phyloP scores from a whole-genome alignment of 2,888 invertebrate species.

The Microctonus brassicae region DNA sequence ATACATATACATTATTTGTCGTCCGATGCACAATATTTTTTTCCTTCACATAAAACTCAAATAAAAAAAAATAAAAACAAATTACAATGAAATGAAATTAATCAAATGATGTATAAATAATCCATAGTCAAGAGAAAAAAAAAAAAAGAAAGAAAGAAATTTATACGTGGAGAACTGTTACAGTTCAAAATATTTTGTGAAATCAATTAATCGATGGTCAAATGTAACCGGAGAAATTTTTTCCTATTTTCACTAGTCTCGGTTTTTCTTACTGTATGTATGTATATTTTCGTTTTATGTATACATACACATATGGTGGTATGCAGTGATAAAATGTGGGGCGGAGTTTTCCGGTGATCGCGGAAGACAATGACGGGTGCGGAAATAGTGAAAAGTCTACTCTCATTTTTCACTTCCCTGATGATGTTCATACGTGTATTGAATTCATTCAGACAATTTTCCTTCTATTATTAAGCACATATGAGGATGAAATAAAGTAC shows the following conservation, averaged over 20 bases:
- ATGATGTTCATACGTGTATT: too few species aligned
- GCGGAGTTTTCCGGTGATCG: constrained; percentile 2
- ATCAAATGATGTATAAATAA: too few species aligned
- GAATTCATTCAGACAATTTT: too few species aligned
- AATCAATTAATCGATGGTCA: too few species aligned
- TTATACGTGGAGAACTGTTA: too few species aligned
- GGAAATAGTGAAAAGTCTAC: constrained; percentile 26
- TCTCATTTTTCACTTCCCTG: constrained; percentile 7
- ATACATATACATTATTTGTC: constrained; percentile 10
- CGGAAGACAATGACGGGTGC: constrained; percentile 29
- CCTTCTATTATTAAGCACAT: not conserved
- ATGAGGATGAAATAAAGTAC: not conserved
- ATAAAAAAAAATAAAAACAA: not conserved
- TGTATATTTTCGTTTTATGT: too few species aligned
- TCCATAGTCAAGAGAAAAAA: too few species aligned
- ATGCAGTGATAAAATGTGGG: too few species aligned
- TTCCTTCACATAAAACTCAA: not conserved
- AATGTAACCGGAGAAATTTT: too few species aligned
- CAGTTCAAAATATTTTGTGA: too few species aligned
- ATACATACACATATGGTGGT: not conserved
- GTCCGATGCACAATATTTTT: constrained; percentile 8
- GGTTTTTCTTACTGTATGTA: constrained; percentile 9
- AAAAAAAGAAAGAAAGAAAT: too few species aligned
- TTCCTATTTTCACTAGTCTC: not conserved
- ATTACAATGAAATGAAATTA: not conserved